These are phyloP conservation scores for Holothuria glaberrima DNA, from an alignment of 35 echinoderm and acorn worm species.

Conservation along the genomic window DNA sequence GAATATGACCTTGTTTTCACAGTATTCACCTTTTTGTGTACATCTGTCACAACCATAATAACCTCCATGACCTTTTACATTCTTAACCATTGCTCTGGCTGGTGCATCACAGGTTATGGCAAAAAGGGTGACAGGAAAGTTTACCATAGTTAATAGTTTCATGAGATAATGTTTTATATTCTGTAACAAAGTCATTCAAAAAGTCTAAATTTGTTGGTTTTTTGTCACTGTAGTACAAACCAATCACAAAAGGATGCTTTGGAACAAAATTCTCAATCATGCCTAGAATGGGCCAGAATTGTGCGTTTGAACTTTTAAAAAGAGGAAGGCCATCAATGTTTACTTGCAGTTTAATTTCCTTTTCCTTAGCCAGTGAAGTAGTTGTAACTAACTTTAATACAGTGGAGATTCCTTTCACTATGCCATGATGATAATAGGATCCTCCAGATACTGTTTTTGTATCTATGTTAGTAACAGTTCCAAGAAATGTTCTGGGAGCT, in stretches of 20 bases:
- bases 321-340: conserved; percentile 65
- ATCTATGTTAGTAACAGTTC: not conserved
- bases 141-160: not conserved
- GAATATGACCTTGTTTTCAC: not conserved
- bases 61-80: conserved; percentile 22
- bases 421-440: conserved; percentile 66
- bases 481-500: conserved; percentile 54
- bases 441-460: conserved; percentile 21
- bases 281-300: conserved; percentile 69
- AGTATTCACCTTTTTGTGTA: not conserved
- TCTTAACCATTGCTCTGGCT: conserved; percentile 43
- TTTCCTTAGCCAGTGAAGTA: not conserved
- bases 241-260: conserved; percentile 31
- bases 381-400: not conserved
- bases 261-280: not conserved
- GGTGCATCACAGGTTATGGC: conserved; percentile 50
- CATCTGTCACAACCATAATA: conserved; percentile 49
- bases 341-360: conserved; percentile 20
- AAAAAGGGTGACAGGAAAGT: not conserved
- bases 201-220: conserved; percentile 25
- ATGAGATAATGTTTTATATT: not conserved
- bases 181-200: conserved; percentile 26
- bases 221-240: not conserved
- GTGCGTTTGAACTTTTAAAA: conserved; percentile 47
- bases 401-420: conserved; percentile 9